Conservation (phyloP, 1,140 invertebrate species). For the Formica selysi region DNA sequence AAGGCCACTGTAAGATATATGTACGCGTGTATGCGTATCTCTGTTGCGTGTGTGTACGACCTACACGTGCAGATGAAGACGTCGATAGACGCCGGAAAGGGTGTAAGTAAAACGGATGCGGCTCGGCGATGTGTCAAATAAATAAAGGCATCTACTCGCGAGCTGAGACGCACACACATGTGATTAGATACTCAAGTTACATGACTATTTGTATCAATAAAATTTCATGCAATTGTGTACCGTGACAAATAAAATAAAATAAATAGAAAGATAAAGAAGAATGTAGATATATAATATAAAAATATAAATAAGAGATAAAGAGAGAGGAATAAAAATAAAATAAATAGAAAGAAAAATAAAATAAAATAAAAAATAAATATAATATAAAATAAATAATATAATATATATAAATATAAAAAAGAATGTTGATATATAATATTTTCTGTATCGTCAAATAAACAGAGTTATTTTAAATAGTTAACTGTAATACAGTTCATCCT, state of each 20-base stretch:
- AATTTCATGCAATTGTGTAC: neutral
- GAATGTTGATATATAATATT: too few species aligned
- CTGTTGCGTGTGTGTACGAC: neutral
- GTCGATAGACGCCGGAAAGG: slow-evolving; percentile 3
- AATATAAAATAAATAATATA: too few species aligned
- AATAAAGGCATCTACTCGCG: neutral
- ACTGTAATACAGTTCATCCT: neutral
- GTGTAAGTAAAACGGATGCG: neutral
- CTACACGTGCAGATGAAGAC: neutral
- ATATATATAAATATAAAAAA: too few species aligned
- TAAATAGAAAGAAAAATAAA: neutral
- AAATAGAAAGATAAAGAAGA: slow-evolving; percentile 1
- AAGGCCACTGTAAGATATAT: slow-evolving; percentile 37
- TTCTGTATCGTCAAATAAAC: too few species aligned
- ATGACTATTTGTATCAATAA: neutral
- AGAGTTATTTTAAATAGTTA: too few species aligned
- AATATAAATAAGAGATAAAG: neutral
- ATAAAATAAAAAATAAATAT: too few species aligned
- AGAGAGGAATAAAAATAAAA: neutral
- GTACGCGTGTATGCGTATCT: neutral
- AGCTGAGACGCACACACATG: neutral
- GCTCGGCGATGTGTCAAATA: neutral
- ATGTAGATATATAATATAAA: neutral
- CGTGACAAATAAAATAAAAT: neutral
- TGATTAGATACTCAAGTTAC: slow-evolving; percentile 7